These are phyloP conservation scores for Cossypha dichroa DNA, from an alignment of 2,797 vertebrate species.

Conservation along the genomic window DNA sequence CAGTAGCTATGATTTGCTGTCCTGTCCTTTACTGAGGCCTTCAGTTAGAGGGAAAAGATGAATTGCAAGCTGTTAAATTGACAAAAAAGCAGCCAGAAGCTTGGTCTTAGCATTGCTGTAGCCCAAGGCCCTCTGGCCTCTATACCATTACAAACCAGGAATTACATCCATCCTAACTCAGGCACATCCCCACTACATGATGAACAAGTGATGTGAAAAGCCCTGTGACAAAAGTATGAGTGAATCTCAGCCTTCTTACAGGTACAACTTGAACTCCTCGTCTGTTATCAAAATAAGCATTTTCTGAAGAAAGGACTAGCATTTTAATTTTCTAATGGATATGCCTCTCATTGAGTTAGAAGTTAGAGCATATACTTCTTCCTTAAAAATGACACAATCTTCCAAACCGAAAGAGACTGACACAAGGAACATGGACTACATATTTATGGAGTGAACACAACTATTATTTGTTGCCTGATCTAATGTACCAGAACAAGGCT, in stretches of 20 bases:
- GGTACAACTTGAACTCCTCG: not conserved
- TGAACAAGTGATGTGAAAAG: not conserved
- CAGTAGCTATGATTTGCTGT: not conserved
- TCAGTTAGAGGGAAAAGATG: not conserved
- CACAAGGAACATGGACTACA: not conserved
- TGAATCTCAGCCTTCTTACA: not conserved
- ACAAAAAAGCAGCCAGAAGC: not conserved
- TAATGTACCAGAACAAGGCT: not conserved
- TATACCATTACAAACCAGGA: not conserved
- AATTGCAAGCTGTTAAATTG: not conserved
- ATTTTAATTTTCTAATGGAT: not conserved
- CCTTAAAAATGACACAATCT: not conserved
- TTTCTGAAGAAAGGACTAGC: not conserved
- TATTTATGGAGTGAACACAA: not conserved
- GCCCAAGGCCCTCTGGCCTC: not conserved
- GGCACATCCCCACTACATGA: not conserved
- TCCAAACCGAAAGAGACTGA: not conserved
- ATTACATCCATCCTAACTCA: not conserved
- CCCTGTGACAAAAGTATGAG: not conserved
- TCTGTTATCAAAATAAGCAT: not conserved
- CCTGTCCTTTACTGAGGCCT: not conserved
- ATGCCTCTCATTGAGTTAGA: not conserved
- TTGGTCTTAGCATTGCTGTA: not conserved
- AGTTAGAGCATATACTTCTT: not conserved
- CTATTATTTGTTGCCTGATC: not conserved